Conservation (phyloP, 2,797 vertebrate genomes). For the Discoglossus pictus region DNA sequence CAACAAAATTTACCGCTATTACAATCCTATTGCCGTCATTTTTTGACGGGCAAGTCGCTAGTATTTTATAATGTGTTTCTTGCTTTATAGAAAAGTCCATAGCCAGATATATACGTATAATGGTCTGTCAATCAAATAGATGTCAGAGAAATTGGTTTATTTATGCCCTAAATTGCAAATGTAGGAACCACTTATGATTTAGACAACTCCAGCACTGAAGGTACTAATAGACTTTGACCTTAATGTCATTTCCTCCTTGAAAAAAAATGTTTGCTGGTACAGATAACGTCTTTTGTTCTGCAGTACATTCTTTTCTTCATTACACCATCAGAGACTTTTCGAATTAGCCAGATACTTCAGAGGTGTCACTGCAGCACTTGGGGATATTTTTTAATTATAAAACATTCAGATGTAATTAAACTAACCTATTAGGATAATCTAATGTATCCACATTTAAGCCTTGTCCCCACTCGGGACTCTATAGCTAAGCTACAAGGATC, state of each 20-base stretch:
- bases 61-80: too few species aligned
- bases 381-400: constrained; percentile 13
- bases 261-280: constrained; percentile 9
- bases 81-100: too few species aligned
- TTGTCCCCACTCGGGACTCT: background rate
- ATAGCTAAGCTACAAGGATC: background rate
- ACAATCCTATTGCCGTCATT: too few species aligned
- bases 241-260: background rate
- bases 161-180: too few species aligned
- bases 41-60: too few species aligned
- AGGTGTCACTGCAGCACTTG: constrained; percentile 3
- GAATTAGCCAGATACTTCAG: constrained; percentile 1
- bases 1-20: too few species aligned
- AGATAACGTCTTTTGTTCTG: constrained; percentile 7
- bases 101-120: too few species aligned
- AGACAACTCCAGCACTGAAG: too few species aligned
- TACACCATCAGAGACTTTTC: background rate
- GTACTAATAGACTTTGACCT: constrained; percentile 10
- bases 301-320: background rate
- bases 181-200: too few species aligned
- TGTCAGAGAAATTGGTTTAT: too few species aligned
- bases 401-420: constrained; percentile 20
- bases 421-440: constrained; percentile 14
- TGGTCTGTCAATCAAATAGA: too few species aligned
- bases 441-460: constrained; percentile 16